A percentile compares a stretch with the other conserved stretches of the same genome.
These are phyloP conservation scores for Pogona vitticeps DNA, from an alignment of 2,113 vertebrate genomes.

Conservation along the genomic window DNA sequence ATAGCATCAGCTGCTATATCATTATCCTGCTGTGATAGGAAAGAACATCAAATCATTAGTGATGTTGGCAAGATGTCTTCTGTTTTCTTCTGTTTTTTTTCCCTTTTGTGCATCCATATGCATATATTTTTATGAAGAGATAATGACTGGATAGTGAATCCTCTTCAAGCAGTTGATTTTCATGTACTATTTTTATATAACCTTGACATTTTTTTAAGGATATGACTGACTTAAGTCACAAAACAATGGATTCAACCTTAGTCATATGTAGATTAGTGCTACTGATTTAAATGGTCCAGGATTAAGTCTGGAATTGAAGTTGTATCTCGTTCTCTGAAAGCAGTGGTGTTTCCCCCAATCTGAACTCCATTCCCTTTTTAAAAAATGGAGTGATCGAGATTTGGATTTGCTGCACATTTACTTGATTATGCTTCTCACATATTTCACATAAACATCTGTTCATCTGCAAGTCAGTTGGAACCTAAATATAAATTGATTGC, in stretches of 20 bases:
- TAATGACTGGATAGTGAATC: conserved; percentile 32
- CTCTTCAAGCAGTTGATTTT: conserved; percentile 18
- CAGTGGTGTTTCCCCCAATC: neutral
- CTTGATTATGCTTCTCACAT: conserved; percentile 16
- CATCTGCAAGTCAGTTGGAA: conserved; percentile 15
- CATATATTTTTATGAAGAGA: neutral
- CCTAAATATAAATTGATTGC: conserved; percentile 8
- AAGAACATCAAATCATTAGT: neutral
- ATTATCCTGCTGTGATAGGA: neutral
- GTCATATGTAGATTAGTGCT: neutral
- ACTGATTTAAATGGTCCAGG: neutral
- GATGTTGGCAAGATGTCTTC: neutral
- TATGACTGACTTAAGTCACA: neutral
- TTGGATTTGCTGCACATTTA: conserved; percentile 26
- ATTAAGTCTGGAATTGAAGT: neutral
- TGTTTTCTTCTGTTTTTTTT: neutral
- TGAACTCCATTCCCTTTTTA: neutral
- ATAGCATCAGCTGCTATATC: neutral
- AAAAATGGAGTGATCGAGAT: neutral
- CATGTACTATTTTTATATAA: conserved; percentile 40
- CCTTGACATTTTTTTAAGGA: conserved; percentile 24
- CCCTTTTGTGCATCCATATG: neutral
- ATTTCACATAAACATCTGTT: conserved; percentile 2
- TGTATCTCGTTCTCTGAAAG: neutral
- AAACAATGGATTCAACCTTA: neutral